Conservation (phyloP, 2,113 vertebrate genomes). For the Megaptera novaeangliae region DNA sequence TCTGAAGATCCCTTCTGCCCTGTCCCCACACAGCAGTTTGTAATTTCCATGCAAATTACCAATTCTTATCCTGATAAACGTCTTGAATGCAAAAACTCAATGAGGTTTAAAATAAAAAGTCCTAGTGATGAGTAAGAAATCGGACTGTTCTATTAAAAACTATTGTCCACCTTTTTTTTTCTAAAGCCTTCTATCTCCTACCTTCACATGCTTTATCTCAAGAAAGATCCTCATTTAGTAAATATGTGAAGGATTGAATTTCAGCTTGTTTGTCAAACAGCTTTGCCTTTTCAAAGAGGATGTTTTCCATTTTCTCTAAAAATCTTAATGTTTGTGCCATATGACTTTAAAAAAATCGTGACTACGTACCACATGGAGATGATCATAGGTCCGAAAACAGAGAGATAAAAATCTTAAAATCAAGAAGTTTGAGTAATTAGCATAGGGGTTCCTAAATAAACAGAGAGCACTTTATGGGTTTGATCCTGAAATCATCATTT, state of each 20-base stretch:
- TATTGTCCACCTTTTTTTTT: background rate
- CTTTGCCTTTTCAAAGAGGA: conserved; percentile 17
- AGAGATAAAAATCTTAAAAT: conserved; percentile 9
- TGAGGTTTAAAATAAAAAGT: background rate
- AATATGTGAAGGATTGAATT: background rate
- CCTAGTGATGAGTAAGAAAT: background rate
- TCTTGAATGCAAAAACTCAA: background rate
- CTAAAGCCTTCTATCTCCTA: conserved; percentile 20
- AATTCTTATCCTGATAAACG: background rate
- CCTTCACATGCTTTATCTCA: background rate
- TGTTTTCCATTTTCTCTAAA: conserved; percentile 44
- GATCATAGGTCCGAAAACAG: conserved; percentile 38
- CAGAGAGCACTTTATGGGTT: conserved; percentile 18
- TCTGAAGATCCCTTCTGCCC: background rate
- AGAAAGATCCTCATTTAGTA: background rate
- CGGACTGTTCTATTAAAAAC: background rate
- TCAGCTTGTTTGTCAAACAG: conserved; percentile 10
- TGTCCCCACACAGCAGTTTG: background rate
- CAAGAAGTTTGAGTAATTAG: conserved; percentile 61
- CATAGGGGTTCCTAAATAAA: conserved; percentile 35
- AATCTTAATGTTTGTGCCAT: conserved; percentile 35
- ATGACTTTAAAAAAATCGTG: background rate
- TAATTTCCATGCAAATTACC: background rate
- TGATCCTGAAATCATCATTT: conserved; percentile 12
- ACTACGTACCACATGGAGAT: background rate